Evolutionary conservation across 2,797 vertebrate species (phyloP), one percentile per base, ranked within the genome.

Genomic region (Synanceia verrucosa): DNA sequence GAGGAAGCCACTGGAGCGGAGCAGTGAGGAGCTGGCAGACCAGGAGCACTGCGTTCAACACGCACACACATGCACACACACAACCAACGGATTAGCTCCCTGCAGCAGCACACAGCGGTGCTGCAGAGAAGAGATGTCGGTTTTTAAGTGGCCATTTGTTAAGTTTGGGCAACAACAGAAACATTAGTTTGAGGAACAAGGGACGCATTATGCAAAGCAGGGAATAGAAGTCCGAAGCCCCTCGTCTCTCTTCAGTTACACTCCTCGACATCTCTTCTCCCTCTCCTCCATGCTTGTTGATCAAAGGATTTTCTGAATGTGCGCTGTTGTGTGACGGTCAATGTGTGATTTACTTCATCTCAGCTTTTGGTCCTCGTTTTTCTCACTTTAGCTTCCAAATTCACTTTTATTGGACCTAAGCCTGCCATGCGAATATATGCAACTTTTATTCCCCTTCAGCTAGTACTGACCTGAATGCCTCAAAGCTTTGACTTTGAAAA

Each of bases 131-230:
- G 81, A 83, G 82, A 88, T 85, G 90, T 91, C 88, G 78, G 69
- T 80, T 90, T 91, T 88, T 89, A 91, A 91, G 87, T 91, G 90
- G 85, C 78, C 87, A 86, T 91, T 91, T 90, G 86, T 92, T 87
- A 87, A 87, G 77, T 90, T 88, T 61, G 46, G 70, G 80, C 86
- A 86, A 87, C 84, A 86, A 86, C 70, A 85, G 76, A 83, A 83
- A 89, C 83, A 86, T 90, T 88, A 88, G 79, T 86, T 77, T 83
- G 68, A 85, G 78, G 62, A 86, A 85, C 82, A 89, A 86, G 79
- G 79, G 76, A 78, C 60, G 50, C 67, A 82, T 90, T 90, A 88
- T 89, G 88, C 85, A 91, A 88, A 91, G 86, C 34, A 5, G 4
- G 50, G 46, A 61, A 62, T 64, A 77, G 73, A 86, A 81, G 82